These are phyloP conservation scores for Tetrax tetrax DNA, from an alignment of 2,113 vertebrate species.

Conservation along the genomic window DNA sequence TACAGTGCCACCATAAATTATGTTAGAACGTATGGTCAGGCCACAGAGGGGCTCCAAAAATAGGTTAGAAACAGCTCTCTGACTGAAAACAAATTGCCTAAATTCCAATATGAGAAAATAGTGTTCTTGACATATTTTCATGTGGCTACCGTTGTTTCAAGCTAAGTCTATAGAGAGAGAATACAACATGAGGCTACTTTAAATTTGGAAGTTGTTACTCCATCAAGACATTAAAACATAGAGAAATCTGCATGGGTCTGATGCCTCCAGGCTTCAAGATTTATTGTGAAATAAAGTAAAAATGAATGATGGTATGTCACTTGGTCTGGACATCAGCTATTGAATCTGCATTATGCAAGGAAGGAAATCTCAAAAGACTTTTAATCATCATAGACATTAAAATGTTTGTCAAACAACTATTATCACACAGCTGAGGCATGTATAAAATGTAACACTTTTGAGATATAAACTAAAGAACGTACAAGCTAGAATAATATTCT, in stretches of 20 bases:
- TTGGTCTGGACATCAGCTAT: slow-evolving; percentile 33
- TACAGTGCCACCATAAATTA: slow-evolving; percentile 86
- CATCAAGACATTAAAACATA: slow-evolving; percentile 65
- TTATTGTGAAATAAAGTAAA: slow-evolving; percentile 73
- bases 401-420: slow-evolving; percentile 15
- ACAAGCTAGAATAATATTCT: slow-evolving; percentile 2
- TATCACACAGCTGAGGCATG: neutral
- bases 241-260: slow-evolving; percentile 75
- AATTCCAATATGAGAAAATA: slow-evolving; percentile 81
- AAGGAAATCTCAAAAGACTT: slow-evolving; percentile 44
- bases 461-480: slow-evolving; percentile 37
- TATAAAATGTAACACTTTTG: neutral
- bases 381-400: slow-evolving; percentile 42
- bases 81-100: slow-evolving; percentile 87
- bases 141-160: slow-evolving; percentile 66
- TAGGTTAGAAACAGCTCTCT: slow-evolving; percentile 82
- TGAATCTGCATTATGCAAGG: slow-evolving; percentile 18
- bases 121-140: slow-evolving; percentile 84
- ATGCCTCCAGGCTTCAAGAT: slow-evolving; percentile 71
- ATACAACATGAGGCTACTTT: slow-evolving; percentile 65
- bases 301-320: slow-evolving; percentile 67
- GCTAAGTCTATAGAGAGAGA: slow-evolving; percentile 69
- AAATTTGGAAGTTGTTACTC: slow-evolving; percentile 72
- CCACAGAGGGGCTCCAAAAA: slow-evolving; percentile 86
- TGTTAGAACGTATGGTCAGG: slow-evolving; percentile 81